phyloP scores from a whole-genome alignment of 2,797 vertebrate genomes.

The Lutjanus campechanus region DNA sequence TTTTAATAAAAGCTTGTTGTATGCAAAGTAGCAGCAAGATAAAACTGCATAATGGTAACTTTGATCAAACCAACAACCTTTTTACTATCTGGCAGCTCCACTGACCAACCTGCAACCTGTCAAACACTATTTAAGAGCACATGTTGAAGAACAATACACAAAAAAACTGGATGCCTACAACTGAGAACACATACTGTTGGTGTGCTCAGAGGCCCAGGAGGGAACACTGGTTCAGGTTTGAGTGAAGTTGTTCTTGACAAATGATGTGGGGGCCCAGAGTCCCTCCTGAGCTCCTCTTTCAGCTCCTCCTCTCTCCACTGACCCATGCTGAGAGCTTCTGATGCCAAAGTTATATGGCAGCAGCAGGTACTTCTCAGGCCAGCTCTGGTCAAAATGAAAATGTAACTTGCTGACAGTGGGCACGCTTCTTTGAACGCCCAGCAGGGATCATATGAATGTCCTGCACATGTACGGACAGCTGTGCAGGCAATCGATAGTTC shows the following conservation, averaged over 20 bases:
- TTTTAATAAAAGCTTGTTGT: background rate
- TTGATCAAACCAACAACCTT: background rate
- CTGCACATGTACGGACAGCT: conserved; percentile 33
- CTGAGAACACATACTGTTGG: conserved; percentile 5
- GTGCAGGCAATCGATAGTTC: conserved; percentile 8
- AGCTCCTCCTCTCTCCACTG: conserved; percentile 41
- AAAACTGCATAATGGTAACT: background rate
- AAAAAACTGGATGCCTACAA: background rate
- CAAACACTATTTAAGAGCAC: conserved; percentile 10
- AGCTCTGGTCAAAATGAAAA: conserved; percentile 44
- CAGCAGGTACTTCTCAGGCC: conserved; percentile 11
- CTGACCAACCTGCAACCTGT: conserved; percentile 11
- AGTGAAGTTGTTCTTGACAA: conserved; percentile 50
- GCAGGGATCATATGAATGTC: conserved; percentile 14
- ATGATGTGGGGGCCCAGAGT: conserved; percentile 41
- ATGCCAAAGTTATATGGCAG: conserved; percentile 32
- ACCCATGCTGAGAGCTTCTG: conserved; percentile 30
- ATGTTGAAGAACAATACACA: conserved; percentile 4
- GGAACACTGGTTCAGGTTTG: conserved; percentile 31
- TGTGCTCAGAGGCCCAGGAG: conserved; percentile 38
- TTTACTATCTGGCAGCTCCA: background rate
- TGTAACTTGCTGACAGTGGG: conserved; percentile 28
- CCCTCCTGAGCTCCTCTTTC: conserved; percentile 43
- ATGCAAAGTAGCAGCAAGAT: background rate
- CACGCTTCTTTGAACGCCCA: conserved; percentile 29